Base-by-base conservation (phyloP, 2,888 invertebrate genomes). In the Lathronympha strigana region DNA sequence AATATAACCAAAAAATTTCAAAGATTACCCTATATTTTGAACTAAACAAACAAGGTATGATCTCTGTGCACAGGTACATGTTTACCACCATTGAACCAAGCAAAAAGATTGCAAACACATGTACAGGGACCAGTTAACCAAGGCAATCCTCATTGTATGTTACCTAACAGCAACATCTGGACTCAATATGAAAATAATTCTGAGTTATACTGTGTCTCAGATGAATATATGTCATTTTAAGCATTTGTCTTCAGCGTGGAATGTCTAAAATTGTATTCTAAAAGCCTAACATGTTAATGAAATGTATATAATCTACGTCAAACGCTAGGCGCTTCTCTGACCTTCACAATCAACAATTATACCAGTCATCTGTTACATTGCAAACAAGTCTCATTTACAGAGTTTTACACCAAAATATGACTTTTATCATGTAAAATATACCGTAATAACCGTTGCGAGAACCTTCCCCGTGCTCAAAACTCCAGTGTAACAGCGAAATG, bases 331-430 rank as follows among this genome's bases (percentile, higher is more conserved):
- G 60, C 53, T 19, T 28, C 43, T 64, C 60, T 81, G 82, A 81
- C 80, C 83, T 83, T 83, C 82, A 76, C 73, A 73, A 80, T 80
- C 81, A 79, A 82, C 82, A 81, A 81, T 76, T 63, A 68, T 66
- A 76, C 69, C 70, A 76, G 82, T 85, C 87, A 87, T 85, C 83
- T 87, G 87, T 79, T 84, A 67, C 66, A 71, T 75, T 74, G 79
- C 78, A 85, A 82, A 83, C 83, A 82, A 76, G 74, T 71, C 70
- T 68, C 74, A 72, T 75, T 71, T 73, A 69, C 75, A 74, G 77
- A 73, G 73, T 72, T 72, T 70, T 73, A 72, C 69, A 68, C 57
- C 70, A 71, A 72, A 73, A 70, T 73, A 66, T 69, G 66, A 67
- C 69, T 67, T 70, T 71, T 63, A 69, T 67, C 40, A 57, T 60